Evolutionary conservation across 2,113 vertebrate genomes (phyloP).

Genomic region (Tragelaphus scriptus): DNA sequence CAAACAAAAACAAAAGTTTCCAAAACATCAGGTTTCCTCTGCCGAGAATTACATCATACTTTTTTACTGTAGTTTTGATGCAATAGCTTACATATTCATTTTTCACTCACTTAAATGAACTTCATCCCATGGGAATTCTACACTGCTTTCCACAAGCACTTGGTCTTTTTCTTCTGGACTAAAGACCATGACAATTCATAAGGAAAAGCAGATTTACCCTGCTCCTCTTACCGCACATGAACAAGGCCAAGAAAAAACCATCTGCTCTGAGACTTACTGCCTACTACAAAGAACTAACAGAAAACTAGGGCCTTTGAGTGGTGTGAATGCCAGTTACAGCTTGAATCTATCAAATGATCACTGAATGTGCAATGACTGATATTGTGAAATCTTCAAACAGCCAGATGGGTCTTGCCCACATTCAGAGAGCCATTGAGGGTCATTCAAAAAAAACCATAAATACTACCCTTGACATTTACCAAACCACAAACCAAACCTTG

Average conservation of each 20-base stretch:
- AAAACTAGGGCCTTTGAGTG: background rate
- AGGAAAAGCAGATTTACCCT: background rate
- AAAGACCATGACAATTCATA: background rate
- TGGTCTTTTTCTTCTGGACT: background rate
- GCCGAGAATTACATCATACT: background rate
- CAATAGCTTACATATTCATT: background rate
- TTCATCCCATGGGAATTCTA: background rate
- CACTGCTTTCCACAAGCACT: background rate
- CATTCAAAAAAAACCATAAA: conserved; percentile 3
- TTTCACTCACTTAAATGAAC: background rate
- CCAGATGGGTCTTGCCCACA: background rate
- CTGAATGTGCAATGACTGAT: background rate
- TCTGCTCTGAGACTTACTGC: conserved; percentile 36
- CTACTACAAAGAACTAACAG: conserved; percentile 1
- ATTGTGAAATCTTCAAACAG: conserved; percentile 16
- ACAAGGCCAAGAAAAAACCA: conserved; percentile 34
- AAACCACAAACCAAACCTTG: conserved; percentile 3
- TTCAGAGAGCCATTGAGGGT: background rate
- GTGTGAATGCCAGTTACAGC: background rate
- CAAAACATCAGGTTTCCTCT: background rate
- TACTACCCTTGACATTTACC: conserved; percentile 20
- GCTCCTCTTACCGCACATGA: background rate
- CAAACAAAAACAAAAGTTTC: conserved; percentile 12
- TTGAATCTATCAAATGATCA: background rate
- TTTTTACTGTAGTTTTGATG: background rate